phyloP scores from a whole-genome alignment of 2,797 vertebrate species.

The Protosalanx chinensis region DNA sequence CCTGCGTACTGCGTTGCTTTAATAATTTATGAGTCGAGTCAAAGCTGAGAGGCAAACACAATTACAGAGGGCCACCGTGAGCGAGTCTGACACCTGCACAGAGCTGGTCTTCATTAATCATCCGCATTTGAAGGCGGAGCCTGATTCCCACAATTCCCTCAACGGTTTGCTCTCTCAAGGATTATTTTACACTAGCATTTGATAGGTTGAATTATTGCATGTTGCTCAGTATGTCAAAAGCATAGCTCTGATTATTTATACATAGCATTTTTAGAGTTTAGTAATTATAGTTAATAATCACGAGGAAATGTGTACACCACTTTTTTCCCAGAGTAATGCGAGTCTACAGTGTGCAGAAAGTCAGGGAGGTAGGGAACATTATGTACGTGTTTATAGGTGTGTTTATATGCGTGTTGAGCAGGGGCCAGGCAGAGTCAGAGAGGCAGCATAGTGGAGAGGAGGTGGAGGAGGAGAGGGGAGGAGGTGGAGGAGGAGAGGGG shows the following conservation, averaged over 20 bases:
- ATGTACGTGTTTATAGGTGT: no score
- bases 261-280: no score
- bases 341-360: neutral
- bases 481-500: no score
- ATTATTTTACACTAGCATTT: no score
- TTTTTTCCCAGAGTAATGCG: neutral
- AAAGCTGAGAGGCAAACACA: conserved; percentile 46
- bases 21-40: conserved; percentile 48
- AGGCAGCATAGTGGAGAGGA: conserved; percentile 18
- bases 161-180: neutral
- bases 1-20: conserved; percentile 31
- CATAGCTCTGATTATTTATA: no score
- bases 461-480: no score
- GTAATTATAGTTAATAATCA: neutral
- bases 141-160: neutral
- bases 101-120: conserved; percentile 29
- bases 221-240: no score
- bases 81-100: conserved; percentile 33
- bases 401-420: neutral
- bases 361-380: conserved; percentile 8
- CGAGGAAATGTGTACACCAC: no score
- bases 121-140: conserved; percentile 21
- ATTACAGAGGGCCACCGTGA: conserved; percentile 37
- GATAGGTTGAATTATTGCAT: no score
- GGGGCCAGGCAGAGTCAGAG: conserved; percentile 24